phyloP scores from a whole-genome alignment of 2,113 vertebrate species.

The Cyrtonyx montezumae region DNA sequence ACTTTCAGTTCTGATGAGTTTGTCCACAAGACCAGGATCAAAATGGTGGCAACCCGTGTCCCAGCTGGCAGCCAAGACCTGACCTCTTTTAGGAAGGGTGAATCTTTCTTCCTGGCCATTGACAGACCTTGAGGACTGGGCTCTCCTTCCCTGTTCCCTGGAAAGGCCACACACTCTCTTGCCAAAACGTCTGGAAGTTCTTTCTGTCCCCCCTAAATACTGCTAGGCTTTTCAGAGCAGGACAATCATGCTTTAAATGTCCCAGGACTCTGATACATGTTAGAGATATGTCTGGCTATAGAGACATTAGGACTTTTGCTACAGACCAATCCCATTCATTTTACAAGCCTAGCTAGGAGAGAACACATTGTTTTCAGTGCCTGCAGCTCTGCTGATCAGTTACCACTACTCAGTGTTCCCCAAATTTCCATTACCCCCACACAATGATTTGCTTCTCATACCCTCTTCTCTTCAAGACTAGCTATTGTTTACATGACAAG shows the following conservation, averaged over 20 bases:
- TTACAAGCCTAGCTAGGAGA: conserved; percentile 31
- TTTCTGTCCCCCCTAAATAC: not conserved
- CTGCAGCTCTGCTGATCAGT: conserved; percentile 23
- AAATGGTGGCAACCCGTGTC: not conserved
- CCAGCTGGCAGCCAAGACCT: not conserved
- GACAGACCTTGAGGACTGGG: not conserved
- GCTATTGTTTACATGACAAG: conserved; percentile 37
- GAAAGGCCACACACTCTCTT: not conserved
- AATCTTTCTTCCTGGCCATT: not conserved
- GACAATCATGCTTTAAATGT: not conserved
- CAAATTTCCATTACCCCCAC: not conserved
- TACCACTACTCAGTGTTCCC: not conserved
- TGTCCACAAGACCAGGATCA: not conserved
- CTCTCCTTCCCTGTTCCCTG: not conserved
- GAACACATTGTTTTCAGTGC: conserved; percentile 2
- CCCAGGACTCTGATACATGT: not conserved
- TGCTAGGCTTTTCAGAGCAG: not conserved
- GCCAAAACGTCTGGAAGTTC: not conserved
- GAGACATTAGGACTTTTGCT: not conserved
- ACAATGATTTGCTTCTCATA: conserved; percentile 11
- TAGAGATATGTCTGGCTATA: not conserved
- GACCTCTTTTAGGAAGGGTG: not conserved
- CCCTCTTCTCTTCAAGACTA: not conserved
- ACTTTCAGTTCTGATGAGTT: not conserved
- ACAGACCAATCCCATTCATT: conserved; percentile 1